Evolutionary conservation across 2,888 invertebrate genomes (phyloP).

Genomic region (Nebria salina): DNA sequence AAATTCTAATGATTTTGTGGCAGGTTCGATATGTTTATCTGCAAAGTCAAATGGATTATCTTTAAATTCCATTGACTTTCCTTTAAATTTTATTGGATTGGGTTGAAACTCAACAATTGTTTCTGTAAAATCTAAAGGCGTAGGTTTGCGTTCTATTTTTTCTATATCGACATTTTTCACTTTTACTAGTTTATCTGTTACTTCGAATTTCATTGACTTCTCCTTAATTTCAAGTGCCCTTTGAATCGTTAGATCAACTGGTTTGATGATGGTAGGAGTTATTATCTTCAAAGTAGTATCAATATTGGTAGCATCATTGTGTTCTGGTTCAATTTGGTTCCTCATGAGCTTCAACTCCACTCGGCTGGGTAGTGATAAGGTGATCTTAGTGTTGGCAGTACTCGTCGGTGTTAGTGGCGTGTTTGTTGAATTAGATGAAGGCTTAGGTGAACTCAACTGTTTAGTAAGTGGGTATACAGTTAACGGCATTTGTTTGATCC

Average conservation of each 20-base stretch:
- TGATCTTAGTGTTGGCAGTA: conserved; percentile 61
- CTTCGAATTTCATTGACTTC: background rate
- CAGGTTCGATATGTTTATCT: background rate
- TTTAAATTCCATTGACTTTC: conserved; percentile 1
- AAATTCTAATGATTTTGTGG: background rate
- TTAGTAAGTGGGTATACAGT: conserved; percentile 68
- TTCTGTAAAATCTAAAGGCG: background rate
- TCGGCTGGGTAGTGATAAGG: conserved; percentile 22
- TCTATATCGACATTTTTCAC: background rate
- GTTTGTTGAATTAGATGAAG: conserved; percentile 56
- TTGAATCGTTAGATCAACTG: background rate
- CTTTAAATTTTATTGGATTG: background rate
- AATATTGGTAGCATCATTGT: conserved; percentile 58
- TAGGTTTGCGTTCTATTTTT: background rate
- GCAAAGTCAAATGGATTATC: conserved; percentile 5
- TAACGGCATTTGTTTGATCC: conserved; percentile 71
- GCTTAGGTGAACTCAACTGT: conserved; percentile 69
- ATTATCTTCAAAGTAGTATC: background rate
- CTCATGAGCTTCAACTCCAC: conserved; percentile 47
- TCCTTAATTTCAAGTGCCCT: background rate
- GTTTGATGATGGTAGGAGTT: background rate
- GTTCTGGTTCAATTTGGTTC: conserved; percentile 54
- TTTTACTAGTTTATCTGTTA: background rate
- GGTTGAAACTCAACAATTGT: background rate
- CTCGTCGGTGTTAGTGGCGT: conserved; percentile 49